Evolutionary conservation across 2,797 vertebrate genomes (phyloP), one percentile per base, ranked within the genome.

Genomic region (Helostoma temminkii): DNA sequence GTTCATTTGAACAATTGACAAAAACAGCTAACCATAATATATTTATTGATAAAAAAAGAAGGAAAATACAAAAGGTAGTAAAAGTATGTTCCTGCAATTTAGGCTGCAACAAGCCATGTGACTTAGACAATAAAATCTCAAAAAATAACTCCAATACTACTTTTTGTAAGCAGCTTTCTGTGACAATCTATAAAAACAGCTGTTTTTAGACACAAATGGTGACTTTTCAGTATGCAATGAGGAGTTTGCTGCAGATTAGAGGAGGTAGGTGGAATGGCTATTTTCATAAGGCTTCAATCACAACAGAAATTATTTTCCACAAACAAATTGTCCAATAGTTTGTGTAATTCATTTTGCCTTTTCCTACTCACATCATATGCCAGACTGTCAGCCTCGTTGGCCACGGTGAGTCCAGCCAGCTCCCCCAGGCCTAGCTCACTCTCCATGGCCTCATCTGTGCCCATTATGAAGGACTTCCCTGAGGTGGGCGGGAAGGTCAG

Each of bases 381-480:
- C 76, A 98, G 91, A 8, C 94, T 95, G 87, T 99, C 98, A 2
- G 98, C 98, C 87, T 99, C 98, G 56, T 99, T 99, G 86, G 98
- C 97, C 83, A 99, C 98, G 0, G 98, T 99, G 78, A 99, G 97
- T 24, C 98, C 97, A 12, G 98, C 98, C 59, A 99, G 89, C 70
- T 99, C 98, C 70, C 98, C 98, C 59, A 99, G 94, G 64, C 97
- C 97, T 86, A 99, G 93, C 49, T 97, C 97, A 32, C 88, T 97
- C 91, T 99, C 97, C 91, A 98, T 95, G 70, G 95, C 92, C 90
- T 99, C 98, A 56, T 98, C 98, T 21, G 96, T 39, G 81, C 96
- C 95, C 96, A 98, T 97, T 65, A 99, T 98, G 84, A 99, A 99
- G 1, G 98, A 94, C 75, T 98, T 99, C 63, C 97, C 98, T 63